These are phyloP conservation scores for Myotis vivesi DNA, from an alignment of 2,797 vertebrate species.

Conservation along the genomic window DNA sequence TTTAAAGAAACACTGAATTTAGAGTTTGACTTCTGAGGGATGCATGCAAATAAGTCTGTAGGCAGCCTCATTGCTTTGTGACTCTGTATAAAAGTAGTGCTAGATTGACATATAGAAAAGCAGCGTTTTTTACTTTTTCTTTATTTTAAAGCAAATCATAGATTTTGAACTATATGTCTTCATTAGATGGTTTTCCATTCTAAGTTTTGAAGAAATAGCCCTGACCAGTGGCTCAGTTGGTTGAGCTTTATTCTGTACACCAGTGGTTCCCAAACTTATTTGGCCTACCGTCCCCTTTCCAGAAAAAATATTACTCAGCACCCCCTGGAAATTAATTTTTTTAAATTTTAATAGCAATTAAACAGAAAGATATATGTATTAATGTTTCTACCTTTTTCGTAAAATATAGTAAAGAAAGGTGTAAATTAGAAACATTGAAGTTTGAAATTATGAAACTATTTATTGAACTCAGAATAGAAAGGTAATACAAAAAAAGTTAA, in stretches of 20 bases:
- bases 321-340: no score
- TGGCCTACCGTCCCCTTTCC: no score
- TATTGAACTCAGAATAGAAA: no score
- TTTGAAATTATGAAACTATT: no score
- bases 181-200: neutral
- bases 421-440: no score
- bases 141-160: neutral
- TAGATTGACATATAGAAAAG: neutral
- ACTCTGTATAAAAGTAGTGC: neutral
- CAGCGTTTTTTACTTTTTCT: neutral
- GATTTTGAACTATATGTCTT: conserved; percentile 31
- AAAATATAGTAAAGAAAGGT: no score
- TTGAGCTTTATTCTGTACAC: neutral
- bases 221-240: neutral
- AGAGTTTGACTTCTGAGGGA: neutral
- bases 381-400: no score
- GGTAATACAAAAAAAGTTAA: no score
- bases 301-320: no score
- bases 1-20: conserved; percentile 32
- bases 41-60: neutral
- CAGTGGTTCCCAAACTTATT: no score
- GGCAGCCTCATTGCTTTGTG: neutral
- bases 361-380: no score
- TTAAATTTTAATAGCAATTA: no score
- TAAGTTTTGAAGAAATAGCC: neutral